Base-by-base conservation (phyloP, 2,113 vertebrate species). In the Corydoras sp. region DNA sequence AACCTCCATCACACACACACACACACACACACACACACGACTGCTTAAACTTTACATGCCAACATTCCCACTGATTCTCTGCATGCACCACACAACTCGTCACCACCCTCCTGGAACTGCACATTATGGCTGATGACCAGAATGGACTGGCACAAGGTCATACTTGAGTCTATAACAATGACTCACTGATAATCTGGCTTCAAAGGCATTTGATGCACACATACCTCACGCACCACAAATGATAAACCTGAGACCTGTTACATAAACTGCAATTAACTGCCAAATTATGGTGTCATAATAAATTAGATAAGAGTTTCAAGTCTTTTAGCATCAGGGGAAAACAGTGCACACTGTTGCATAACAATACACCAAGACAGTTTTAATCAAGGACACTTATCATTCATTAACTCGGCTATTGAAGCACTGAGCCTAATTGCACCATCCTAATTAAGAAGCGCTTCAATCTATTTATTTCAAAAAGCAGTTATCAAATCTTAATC, bases 231-330 rank as follows among this genome's bases (percentile, higher is more conserved):
- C 3, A 30, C 30, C 58, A 15, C 56, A 54, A 50, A 53, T 14
- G 55, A 53, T 48, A 58, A 50, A 66, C 55, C 62, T 9, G 62
- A 73, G 71, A 73, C 63, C 55, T 29, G 43, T 50, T 60, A 58
- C 62, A 73, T 30, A 35, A 8, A 11, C 65, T 6, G 51, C 29
- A 53, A 53, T 53, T 53, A 53, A 53, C 51, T 14, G 13, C 10
- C 51, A 53, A 10, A 53, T 53, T 53, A 14, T 10, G 3, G 51
- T 43, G 51, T 53, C 10, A 53, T 53, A 5, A 53, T 14, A 14
- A 53, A 53, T 53, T 53, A 12, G 51, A 3, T 2, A 51, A 24
- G 18, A 24, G 18, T 24, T 24, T 24, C 35, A 43, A 4, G 35
- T 43, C 35, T 43, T 43, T 43, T 43, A 43, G 7, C 35, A 8